Evolutionary conservation across 2,888 invertebrate species (phyloP).

Genomic region (Caradrina clavipalpis): DNA sequence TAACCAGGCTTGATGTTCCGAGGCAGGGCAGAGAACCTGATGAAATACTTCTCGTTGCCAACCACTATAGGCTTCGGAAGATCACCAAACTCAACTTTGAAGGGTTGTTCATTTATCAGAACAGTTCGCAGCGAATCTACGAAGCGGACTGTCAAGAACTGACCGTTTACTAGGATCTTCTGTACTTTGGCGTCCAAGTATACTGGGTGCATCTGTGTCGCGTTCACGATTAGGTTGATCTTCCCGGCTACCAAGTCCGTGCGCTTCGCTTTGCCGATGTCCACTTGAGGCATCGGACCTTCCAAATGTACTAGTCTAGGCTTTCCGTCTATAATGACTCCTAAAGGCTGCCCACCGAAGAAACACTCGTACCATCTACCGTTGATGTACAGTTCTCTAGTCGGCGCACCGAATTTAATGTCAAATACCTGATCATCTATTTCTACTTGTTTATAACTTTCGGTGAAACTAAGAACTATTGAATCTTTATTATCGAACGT

Average conservation of each 20-base stretch:
- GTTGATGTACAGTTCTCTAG: constrained; percentile 97
- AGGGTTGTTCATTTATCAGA: constrained; percentile 94
- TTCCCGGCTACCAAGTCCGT: constrained; percentile 96
- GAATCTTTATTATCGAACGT: constrained; percentile 95
- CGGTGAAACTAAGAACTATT: constrained; percentile 92
- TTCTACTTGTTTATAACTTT: constrained; percentile 93
- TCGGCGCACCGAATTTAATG: constrained; percentile 97
- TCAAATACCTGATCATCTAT: constrained; percentile 94
- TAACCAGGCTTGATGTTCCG: constrained; percentile 93
- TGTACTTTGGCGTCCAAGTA: constrained; percentile 96
- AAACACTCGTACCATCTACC: constrained; percentile 97
- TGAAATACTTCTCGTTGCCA: constrained; percentile 94
- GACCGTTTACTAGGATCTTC: constrained; percentile 93
- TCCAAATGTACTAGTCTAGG: constrained; percentile 95
- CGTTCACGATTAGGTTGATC: constrained; percentile 96
- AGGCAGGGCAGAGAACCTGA: constrained; percentile 95
- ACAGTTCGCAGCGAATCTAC: constrained; percentile 94
- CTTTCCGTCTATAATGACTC: constrained; percentile 95
- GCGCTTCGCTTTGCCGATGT: constrained; percentile 95
- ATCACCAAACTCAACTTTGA: constrained; percentile 95
- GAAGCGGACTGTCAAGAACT: constrained; percentile 94
- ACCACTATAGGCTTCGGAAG: constrained; percentile 95
- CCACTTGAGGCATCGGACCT: constrained; percentile 98
- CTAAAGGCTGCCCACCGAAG: constrained; percentile 97
- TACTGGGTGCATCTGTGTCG: constrained; percentile 94